A percentile compares a stretch with the other conserved stretches of the same genome.
phyloP scores from a whole-genome alignment of 2,888 invertebrate genomes.

The Xanthia icteritia region DNA sequence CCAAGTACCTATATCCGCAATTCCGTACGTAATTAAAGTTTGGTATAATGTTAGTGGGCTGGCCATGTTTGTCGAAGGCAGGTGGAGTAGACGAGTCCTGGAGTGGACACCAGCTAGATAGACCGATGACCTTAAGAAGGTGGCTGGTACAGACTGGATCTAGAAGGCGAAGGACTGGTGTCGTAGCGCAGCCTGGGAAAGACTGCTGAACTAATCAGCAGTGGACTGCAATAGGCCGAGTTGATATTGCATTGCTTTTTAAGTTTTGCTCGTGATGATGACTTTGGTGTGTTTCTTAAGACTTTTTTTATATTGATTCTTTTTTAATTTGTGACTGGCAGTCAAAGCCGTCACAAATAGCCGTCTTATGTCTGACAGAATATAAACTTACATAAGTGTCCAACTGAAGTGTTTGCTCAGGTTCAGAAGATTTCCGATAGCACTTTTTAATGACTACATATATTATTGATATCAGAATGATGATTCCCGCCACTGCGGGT shows the following conservation, averaged over 20 bases:
- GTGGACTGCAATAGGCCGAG: no score
- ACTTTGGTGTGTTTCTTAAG: background rate
- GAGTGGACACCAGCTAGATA: background rate
- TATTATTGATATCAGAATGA: slow-evolving; percentile 2
- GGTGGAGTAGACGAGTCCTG: background rate
- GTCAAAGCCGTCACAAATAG: background rate
- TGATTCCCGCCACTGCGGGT: background rate
- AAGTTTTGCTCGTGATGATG: background rate
- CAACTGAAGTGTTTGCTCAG: slow-evolving; percentile 4
- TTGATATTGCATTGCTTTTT: background rate
- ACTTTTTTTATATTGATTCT: background rate
- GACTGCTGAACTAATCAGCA: no score
- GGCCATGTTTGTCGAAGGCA: background rate
- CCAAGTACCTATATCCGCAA: background rate
- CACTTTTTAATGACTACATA: slow-evolving; percentile 21
- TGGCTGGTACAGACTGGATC: background rate
- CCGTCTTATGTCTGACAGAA: background rate
- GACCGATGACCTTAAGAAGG: background rate
- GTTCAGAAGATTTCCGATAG: slow-evolving; percentile 11
- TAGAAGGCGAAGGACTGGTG: no score
- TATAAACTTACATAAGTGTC: slow-evolving; percentile 35
- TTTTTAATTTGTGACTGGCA: background rate
- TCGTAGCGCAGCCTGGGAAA: no score
- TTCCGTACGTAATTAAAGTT: background rate
- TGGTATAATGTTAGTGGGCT: background rate